A percentile compares a stretch with the other conserved stretches of the same genome.
Evolutionary conservation across 2,113 vertebrate species (phyloP).

Genomic region (Pluvianellus socialis): DNA sequence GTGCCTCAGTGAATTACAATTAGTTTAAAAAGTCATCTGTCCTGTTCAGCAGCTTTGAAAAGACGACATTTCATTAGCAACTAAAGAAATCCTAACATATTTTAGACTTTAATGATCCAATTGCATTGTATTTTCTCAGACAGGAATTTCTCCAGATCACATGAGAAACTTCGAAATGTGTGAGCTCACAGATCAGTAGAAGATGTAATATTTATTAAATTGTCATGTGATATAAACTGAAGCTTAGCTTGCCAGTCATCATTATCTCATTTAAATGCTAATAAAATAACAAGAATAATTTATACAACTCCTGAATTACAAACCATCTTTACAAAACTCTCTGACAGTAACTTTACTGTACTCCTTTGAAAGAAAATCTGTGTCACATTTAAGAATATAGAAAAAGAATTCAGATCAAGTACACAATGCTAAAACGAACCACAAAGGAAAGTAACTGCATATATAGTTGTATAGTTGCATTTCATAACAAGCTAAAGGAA

Average conservation of each 20-base stretch:
- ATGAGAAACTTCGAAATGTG: neutral
- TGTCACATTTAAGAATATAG: constrained; percentile 40
- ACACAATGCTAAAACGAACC: neutral
- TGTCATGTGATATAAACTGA: constrained; percentile 40
- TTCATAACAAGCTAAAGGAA: neutral
- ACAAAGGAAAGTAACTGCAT: neutral
- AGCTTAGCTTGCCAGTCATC: constrained; percentile 48
- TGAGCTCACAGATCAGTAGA: neutral
- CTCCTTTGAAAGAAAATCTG: constrained; percentile 57
- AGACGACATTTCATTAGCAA: constrained; percentile 53
- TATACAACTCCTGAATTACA: constrained; percentile 38
- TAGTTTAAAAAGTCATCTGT: constrained; percentile 66
- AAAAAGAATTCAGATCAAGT: neutral
- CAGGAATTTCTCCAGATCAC: neutral
- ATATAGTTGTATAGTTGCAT: neutral
- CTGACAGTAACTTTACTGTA: constrained; percentile 39
- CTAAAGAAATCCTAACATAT: constrained; percentile 19
- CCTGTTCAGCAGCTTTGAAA: constrained; percentile 59
- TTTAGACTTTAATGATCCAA: constrained; percentile 23
- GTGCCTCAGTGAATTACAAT: constrained; percentile 74
- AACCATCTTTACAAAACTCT: constrained; percentile 48
- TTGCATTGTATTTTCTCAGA: neutral
- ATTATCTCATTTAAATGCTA: constrained; percentile 63
- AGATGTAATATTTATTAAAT: constrained; percentile 45
- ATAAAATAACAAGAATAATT: constrained; percentile 7